phyloP scores from a whole-genome alignment of 2,113 vertebrate species.

The Helogale parvula region DNA sequence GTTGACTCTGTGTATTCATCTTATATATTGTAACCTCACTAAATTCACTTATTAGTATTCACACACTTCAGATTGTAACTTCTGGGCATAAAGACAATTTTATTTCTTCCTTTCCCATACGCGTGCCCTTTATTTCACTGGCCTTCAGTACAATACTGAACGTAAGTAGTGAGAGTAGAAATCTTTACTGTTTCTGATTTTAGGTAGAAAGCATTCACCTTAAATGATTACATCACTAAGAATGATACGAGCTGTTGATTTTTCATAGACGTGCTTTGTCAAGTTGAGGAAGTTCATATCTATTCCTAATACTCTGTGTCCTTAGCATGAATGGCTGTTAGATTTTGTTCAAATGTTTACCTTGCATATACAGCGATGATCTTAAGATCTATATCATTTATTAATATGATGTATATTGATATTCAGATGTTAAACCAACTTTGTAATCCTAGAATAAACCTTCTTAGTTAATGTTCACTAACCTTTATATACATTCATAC shows the following conservation, averaged over 20 bases:
- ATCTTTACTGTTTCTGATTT: background rate
- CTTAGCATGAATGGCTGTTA: background rate
- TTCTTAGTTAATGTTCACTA: background rate
- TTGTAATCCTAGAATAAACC: background rate
- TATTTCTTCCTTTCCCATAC: background rate
- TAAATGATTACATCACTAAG: background rate
- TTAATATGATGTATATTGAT: background rate
- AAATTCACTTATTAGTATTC: constrained; percentile 23
- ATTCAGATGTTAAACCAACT: background rate
- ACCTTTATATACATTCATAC: background rate
- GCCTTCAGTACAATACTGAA: background rate
- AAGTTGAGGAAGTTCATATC: background rate
- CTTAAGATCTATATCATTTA: background rate
- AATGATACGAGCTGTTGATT: background rate
- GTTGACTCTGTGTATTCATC: background rate
- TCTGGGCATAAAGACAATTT: background rate
- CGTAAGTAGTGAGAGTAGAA: background rate
- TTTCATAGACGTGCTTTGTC: background rate
- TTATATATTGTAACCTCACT: background rate
- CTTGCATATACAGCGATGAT: background rate
- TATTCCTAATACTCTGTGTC: background rate
- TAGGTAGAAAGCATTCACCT: background rate
- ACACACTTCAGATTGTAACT: background rate
- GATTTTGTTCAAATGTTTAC: constrained; percentile 9
- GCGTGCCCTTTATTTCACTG: background rate